Conservation (phyloP, 2,888 invertebrate genomes). For the Dromius quadrimaculatus region DNA sequence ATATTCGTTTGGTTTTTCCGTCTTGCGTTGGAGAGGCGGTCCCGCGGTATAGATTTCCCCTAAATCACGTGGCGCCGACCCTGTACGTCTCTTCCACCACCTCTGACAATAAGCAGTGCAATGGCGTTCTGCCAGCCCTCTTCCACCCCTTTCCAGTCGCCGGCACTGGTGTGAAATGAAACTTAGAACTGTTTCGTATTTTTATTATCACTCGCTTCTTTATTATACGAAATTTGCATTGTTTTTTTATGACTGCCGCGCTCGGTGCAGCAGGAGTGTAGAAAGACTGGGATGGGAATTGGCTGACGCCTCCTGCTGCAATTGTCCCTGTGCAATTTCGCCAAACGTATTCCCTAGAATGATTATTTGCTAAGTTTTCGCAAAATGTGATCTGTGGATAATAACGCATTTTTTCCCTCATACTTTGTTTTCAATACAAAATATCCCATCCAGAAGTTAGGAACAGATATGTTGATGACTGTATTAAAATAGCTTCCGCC, state of each 20-base stretch:
- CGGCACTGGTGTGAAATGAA: slow-evolving; percentile 57
- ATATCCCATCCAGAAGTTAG: too few relatives aligned
- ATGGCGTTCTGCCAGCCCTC: slow-evolving; percentile 42
- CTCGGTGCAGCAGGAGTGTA: background rate
- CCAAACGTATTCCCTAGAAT: too few relatives aligned
- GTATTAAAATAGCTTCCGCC: too few relatives aligned
- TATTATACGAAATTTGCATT: slow-evolving; percentile 57
- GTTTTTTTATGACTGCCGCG: slow-evolving; percentile 38
- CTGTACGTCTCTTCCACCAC: slow-evolving; percentile 29
- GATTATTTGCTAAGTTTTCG: slow-evolving; percentile 10
- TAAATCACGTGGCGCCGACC: slow-evolving; percentile 42
- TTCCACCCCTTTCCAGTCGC: too few relatives aligned
- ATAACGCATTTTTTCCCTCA: too few relatives aligned
- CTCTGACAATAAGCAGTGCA: slow-evolving; percentile 12
- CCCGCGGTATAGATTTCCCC: slow-evolving; percentile 30
- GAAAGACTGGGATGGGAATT: slow-evolving; percentile 3
- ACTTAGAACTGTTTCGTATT: slow-evolving; percentile 59
- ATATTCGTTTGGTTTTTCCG: background rate
- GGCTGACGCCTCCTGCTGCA: slow-evolving; percentile 1
- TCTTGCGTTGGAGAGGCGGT: background rate
- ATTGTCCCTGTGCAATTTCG: too few relatives aligned
- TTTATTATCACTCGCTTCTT: slow-evolving; percentile 60
- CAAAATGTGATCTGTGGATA: too few relatives aligned
- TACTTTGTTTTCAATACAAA: too few relatives aligned
- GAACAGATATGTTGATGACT: too few relatives aligned